These are phyloP conservation scores for Cydia amplana DNA, from an alignment of 1,140 invertebrate genomes.

Conservation along the genomic window DNA sequence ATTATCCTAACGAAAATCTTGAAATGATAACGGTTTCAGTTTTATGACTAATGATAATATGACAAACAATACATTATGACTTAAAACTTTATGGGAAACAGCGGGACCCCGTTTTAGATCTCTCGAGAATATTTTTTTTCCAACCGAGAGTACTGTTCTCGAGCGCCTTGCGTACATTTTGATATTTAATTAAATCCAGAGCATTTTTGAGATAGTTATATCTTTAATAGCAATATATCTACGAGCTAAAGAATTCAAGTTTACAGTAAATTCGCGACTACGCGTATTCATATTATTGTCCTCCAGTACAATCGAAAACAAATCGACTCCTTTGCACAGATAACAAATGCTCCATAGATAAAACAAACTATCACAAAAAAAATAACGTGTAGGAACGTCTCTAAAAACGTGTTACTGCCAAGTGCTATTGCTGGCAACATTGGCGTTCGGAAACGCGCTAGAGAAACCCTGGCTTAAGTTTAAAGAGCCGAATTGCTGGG, in stretches of 20 bases:
- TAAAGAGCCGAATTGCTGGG: constrained; percentile 64
- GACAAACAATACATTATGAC: too few species aligned
- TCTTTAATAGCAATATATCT: neutral
- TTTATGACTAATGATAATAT: too few species aligned
- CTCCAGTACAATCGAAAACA: constrained; percentile 17
- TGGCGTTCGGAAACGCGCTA: constrained; percentile 62
- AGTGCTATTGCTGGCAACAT: constrained; percentile 66
- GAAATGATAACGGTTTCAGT: too few species aligned
- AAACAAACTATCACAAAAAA: constrained; percentile 23
- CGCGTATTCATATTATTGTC: constrained; percentile 25
- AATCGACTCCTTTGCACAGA: constrained; percentile 18
- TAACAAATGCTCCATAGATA: neutral
- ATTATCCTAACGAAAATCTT: too few species aligned
- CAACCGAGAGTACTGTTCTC: too few species aligned
- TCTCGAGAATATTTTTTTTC: too few species aligned
- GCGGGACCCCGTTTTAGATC: too few species aligned
- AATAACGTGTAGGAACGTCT: constrained; percentile 1
- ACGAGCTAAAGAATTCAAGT: neutral
- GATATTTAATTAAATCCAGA: too few species aligned
- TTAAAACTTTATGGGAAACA: too few species aligned
- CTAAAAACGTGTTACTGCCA: constrained; percentile 60
- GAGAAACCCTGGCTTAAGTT: constrained; percentile 69
- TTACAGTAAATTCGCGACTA: constrained; percentile 11
- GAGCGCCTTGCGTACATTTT: too few species aligned
- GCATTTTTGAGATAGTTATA: too few species aligned